A percentile compares a stretch with the other conserved stretches of the same genome.
These are phyloP conservation scores for Pangasius krempfi DNA, from an alignment of 2,797 vertebrate genomes.

Conservation along the genomic window DNA sequence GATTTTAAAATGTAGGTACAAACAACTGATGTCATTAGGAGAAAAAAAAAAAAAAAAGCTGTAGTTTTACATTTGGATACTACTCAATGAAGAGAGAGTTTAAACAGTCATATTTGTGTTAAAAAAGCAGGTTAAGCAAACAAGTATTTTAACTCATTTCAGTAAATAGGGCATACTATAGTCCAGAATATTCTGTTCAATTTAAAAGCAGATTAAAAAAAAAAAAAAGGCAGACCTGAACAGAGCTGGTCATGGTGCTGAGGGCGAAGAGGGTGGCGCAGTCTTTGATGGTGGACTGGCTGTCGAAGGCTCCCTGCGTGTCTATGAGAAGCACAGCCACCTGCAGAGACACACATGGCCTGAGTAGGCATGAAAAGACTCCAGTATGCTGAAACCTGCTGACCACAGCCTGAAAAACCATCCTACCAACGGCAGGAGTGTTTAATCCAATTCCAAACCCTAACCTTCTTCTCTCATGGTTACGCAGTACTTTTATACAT, in stretches of 20 bases:
- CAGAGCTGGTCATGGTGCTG: conserved; percentile 98
- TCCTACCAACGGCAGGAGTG: background rate
- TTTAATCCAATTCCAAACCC: background rate
- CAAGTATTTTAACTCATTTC: background rate
- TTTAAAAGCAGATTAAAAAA: background rate
- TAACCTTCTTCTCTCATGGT: background rate
- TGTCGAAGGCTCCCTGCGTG: conserved; percentile 98
- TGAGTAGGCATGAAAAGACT: background rate
- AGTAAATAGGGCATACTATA: background rate
- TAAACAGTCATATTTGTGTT: background rate
- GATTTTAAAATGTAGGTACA: background rate
- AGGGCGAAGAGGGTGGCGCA: conserved; percentile 97
- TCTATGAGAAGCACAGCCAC: conserved; percentile 95
- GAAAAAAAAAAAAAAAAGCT: background rate
- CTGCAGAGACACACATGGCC: conserved; percentile 67
- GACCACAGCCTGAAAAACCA: background rate
- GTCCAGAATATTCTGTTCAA: background rate
- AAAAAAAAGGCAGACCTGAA: conserved; percentile 80
- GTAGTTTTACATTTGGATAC: background rate
- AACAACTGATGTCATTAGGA: background rate
- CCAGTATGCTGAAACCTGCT: background rate
- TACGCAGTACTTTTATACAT: background rate
- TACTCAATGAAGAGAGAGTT: background rate
- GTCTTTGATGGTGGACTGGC: conserved; percentile 98
- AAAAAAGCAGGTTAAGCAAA: background rate